A percentile compares a stretch with the other conserved stretches of the same genome.
phyloP scores from a whole-genome alignment of 2,888 invertebrate species.

The Drosophila paranaensis region DNA sequence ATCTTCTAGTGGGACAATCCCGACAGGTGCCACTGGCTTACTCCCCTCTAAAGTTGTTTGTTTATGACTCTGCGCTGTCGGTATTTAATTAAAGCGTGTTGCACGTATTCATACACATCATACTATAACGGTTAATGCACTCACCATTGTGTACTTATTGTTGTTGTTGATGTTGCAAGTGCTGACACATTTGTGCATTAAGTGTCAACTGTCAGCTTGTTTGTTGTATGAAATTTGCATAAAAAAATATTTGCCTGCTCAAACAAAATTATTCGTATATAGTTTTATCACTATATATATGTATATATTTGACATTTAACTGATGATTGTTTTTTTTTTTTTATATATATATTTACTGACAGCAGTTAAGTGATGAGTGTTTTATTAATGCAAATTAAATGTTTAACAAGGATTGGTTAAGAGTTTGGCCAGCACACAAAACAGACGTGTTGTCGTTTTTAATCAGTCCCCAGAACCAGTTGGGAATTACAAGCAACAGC shows the following conservation, averaged over 20 bases:
- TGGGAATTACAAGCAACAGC: slow-evolving; percentile 30
- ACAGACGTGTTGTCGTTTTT: slow-evolving; percentile 4
- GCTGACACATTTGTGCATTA: slow-evolving; percentile 64
- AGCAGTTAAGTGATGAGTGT: slow-evolving; percentile 30
- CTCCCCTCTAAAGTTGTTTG: slow-evolving; percentile 16
- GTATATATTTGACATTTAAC: slow-evolving; percentile 2
- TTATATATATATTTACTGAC: slow-evolving; percentile 12
- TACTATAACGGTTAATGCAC: slow-evolving; percentile 64
- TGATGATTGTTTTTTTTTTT: slow-evolving; percentile 10
- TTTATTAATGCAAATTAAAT: slow-evolving; percentile 50
- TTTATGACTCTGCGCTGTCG: slow-evolving; percentile 27
- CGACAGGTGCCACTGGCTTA: background rate
- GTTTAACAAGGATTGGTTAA: slow-evolving; percentile 40
- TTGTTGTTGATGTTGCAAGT: slow-evolving; percentile 24
- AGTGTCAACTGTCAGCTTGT: slow-evolving; percentile 54
- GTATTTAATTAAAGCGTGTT: slow-evolving; percentile 63
- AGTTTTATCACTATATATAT: slow-evolving; percentile 1
- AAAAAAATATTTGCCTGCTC: slow-evolving; percentile 34
- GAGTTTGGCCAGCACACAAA: background rate
- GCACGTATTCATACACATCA: slow-evolving; percentile 24
- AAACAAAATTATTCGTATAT: slow-evolving; percentile 22
- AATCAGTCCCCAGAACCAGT: slow-evolving; percentile 16
- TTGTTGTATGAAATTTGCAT: slow-evolving; percentile 22
- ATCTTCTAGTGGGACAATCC: background rate
- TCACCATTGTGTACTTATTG: slow-evolving; percentile 45